These are phyloP conservation scores for Eupithecia subumbrata DNA, from an alignment of 2,888 invertebrate genomes.

Conservation along the genomic window DNA sequence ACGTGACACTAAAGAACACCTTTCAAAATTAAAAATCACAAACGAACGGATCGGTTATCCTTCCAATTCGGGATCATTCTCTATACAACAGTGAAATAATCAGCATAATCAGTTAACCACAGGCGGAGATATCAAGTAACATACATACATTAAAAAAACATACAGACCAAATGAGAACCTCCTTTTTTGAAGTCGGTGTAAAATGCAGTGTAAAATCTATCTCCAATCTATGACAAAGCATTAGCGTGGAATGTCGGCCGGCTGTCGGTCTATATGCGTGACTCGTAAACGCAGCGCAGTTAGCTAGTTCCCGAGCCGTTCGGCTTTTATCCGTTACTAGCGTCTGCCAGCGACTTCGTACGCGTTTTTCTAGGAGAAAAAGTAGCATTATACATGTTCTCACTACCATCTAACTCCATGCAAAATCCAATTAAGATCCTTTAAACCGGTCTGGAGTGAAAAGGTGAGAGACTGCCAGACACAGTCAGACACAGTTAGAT, in stretches of 20 bases:
- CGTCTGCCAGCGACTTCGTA: not conserved
- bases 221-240: constrained; percentile 1
- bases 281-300: not conserved
- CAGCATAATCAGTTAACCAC: no score
- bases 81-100: no score
- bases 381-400: not conserved
- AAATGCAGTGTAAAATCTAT: not conserved
- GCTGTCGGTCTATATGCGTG: constrained; percentile 12
- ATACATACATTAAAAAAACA: no score
- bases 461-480: not conserved
- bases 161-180: no score
- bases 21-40: no score
- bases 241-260: constrained; percentile 9
- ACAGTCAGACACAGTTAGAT: not conserved
- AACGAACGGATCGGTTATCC: no score
- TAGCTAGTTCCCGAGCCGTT: not conserved
- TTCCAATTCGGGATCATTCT: no score
- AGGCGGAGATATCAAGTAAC: no score
- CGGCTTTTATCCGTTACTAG: not conserved
- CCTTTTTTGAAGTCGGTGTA: not conserved
- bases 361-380: not conserved
- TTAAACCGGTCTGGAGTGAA: not conserved
- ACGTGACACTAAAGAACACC: no score
- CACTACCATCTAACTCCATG: not conserved
- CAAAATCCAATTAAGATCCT: not conserved